phyloP scores from a whole-genome alignment of 2,797 vertebrate genomes.

The Ctenopoma kingsleyae region DNA sequence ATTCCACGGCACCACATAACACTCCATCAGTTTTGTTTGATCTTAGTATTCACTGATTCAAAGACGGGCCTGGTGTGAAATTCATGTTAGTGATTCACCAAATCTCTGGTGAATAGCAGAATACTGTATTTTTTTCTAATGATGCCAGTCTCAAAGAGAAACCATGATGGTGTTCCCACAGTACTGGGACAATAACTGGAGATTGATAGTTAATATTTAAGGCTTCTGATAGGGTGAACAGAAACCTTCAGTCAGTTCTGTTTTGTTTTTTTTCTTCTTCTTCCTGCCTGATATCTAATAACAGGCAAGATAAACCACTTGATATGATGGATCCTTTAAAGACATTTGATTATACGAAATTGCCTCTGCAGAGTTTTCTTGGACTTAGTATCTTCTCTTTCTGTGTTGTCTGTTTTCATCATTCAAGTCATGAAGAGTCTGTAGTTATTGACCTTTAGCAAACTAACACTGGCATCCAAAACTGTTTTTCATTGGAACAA shows the following conservation, averaged over 20 bases:
- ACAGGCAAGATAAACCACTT: not conserved
- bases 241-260: not conserved
- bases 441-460: not conserved
- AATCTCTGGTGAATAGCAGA: conserved; percentile 32
- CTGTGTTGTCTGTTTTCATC: not conserved
- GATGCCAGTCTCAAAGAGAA: not conserved
- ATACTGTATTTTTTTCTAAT: conserved; percentile 19
- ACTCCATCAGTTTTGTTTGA: conserved; percentile 15
- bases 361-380: not conserved
- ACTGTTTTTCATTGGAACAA: conserved; percentile 31
- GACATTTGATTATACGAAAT: not conserved
- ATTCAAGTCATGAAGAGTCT: not conserved
- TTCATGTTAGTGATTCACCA: conserved; percentile 8
- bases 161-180: not conserved
- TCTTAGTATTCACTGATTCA: not conserved
- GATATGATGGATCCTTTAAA: not conserved
- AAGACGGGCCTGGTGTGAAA: conserved; percentile 13
- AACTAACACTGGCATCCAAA: not conserved
- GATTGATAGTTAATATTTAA: not conserved
- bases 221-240: not conserved
- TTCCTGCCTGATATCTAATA: not conserved
- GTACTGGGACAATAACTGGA: not conserved
- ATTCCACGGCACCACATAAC: conserved; percentile 20
- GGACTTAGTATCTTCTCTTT: not conserved
- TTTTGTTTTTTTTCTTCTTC: not conserved